phyloP scores from a whole-genome alignment of 2,113 vertebrate species.

The Lates calcarifer region DNA sequence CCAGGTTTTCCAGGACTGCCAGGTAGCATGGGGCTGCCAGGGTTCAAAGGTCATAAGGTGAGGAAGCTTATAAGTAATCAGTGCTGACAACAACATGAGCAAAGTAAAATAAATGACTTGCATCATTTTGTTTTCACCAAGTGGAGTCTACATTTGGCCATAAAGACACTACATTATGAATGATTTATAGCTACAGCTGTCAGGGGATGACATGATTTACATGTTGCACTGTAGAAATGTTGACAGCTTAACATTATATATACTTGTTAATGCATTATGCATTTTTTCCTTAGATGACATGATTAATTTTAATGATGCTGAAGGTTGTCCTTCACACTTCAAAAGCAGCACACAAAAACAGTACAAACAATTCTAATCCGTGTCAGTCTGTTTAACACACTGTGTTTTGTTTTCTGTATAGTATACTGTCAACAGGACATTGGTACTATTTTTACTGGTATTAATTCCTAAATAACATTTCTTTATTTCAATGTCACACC shows the following conservation, averaged over 20 bases:
- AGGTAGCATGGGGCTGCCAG: slow-evolving; percentile 74
- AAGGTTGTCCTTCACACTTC: slow-evolving; percentile 56
- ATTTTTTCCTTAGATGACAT: slow-evolving; percentile 46
- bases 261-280: slow-evolving; percentile 59
- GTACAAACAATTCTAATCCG: background rate
- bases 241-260: slow-evolving; percentile 37
- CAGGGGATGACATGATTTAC: slow-evolving; percentile 47
- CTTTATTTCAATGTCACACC: background rate
- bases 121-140: slow-evolving; percentile 20
- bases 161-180: slow-evolving; percentile 32
- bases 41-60: slow-evolving; percentile 86
- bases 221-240: slow-evolving; percentile 38
- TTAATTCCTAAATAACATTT: background rate
- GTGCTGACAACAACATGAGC: background rate
- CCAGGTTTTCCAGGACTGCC: slow-evolving; percentile 75
- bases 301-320: slow-evolving; percentile 54
- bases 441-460: background rate
- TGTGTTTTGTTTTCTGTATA: background rate
- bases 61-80: slow-evolving; percentile 7
- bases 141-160: slow-evolving; percentile 20
- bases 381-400: background rate
- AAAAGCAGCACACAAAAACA: slow-evolving; percentile 16
- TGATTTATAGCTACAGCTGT: slow-evolving; percentile 52
- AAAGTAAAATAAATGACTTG: slow-evolving; percentile 1
- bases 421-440: background rate